phyloP scores from a whole-genome alignment of 2,113 vertebrate genomes.

The Ancistrus triradiatus region DNA sequence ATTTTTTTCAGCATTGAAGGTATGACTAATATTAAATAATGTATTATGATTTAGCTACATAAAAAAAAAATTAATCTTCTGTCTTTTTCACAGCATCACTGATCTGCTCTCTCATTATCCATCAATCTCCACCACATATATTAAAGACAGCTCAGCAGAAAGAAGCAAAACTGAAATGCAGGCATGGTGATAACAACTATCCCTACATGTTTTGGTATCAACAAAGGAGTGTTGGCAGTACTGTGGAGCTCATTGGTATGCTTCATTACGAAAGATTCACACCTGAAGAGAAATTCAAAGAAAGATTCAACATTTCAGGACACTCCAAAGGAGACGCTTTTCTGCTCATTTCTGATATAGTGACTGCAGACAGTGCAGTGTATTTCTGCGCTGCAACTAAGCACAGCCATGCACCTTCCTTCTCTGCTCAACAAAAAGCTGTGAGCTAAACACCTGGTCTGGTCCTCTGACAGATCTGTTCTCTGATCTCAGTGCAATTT shows the following conservation, averaged over 20 bases:
- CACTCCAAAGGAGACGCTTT: no score
- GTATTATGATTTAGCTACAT: not conserved
- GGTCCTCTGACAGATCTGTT: not conserved
- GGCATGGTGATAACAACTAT: conserved; percentile 34
- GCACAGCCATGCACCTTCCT: conserved; percentile 43
- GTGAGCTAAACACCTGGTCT: not conserved
- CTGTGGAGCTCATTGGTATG: conserved; percentile 36
- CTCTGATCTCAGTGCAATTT: no score
- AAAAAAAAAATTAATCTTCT: not conserved
- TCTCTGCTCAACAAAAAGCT: conserved; percentile 18
- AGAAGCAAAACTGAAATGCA: conserved; percentile 25
- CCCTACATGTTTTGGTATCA: conserved; percentile 48
- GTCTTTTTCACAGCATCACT: conserved; percentile 4
- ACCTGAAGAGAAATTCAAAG: no score
- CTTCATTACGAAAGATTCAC: not conserved
- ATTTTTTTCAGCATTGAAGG: conserved; percentile 3
- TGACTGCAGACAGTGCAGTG: conserved; percentile 10
- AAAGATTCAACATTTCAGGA: no score
- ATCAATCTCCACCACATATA: conserved; percentile 24
- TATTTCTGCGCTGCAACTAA: conserved; percentile 56
- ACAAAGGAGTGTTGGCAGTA: conserved; percentile 10
- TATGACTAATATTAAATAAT: not conserved
- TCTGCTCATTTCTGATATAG: no score
- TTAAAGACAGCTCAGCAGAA: not conserved
- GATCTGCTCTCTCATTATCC: conserved; percentile 18